Evolutionary conservation across 2,797 vertebrate species (phyloP), one percentile per base, ranked within the genome.

Genomic region (Dallia pectoralis): DNA sequence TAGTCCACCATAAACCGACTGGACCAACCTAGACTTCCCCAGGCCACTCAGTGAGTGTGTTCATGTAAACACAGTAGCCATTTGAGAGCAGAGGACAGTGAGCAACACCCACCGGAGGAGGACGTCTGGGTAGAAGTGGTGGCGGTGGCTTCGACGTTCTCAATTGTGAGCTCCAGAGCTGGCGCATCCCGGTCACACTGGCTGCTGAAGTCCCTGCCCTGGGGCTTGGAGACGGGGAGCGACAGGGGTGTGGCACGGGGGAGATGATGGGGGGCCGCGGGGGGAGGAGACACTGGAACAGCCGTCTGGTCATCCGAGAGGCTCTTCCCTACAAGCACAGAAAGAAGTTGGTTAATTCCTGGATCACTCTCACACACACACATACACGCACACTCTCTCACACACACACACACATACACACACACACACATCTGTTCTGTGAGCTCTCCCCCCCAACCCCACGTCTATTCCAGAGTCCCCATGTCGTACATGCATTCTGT

Each of bases 131-230:
- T 75, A n/a, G 51, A 56, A 56, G 68, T 63, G 85, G 80, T 9
- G 49, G 48, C 70, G 83, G 72, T 8, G 65, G 56, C 59, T 63
- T 67, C 32, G 51, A 18, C 44, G 64, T 67, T 77, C 81, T 30
- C 83, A 36, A 71, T 53, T n/a, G 62, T 61, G 71, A 53, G 49
- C 83, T 86, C 79, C n/a, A 0, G 76, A 0, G 19, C n/a, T 4
- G 74, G 18, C 44, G 15, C 44, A 79, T 82, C 51, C 2, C 5
- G 51, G 0, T 94, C 93, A 0, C 95, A 96, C 81, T 97, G 97
- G 2, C 95, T 97, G 87, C 95, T 94, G 71, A 91, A 92, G 9
- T 98, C 96, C 82, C 91, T 90, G 81, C 93, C 95, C 65, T 88
- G 85, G 0, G 85, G 87, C 79, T 91, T 93, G 75, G 84, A 66